These are phyloP conservation scores for Microtus montanus DNA, from an alignment of 2,113 vertebrate genomes.

Conservation along the genomic window DNA sequence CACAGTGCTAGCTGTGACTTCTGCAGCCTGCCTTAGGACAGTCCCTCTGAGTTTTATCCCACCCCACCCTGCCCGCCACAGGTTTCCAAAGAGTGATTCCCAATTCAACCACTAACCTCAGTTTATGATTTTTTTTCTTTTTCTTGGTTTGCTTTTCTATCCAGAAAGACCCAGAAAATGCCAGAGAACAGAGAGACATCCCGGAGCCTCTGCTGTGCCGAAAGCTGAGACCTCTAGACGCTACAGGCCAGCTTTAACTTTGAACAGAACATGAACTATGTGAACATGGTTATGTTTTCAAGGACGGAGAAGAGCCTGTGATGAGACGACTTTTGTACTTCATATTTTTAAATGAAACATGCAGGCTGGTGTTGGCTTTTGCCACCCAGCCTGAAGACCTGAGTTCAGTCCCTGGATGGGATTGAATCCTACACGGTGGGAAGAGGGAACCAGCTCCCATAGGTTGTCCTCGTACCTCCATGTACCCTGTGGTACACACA, in stretches of 20 bases:
- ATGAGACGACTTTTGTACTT: not conserved
- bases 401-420: not conserved
- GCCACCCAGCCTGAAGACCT: not conserved
- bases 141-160: conserved; percentile 49
- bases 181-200: not conserved
- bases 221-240: conserved; percentile 37
- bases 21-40: not conserved
- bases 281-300: not conserved
- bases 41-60: not conserved
- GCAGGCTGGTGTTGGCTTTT: not conserved
- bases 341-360: not conserved
- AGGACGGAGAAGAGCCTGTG: not conserved
- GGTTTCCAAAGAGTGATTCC: not conserved
- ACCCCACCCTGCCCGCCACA: not conserved
- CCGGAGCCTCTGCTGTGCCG: not conserved
- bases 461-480: not conserved
- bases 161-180: conserved; percentile 49
- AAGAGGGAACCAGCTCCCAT: not conserved
- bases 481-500: not conserved
- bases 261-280: not conserved
- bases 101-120: not conserved
- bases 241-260: conserved; percentile 12
- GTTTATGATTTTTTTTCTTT: not conserved
- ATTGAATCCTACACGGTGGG: not conserved
- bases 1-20: not conserved